Base-by-base conservation (phyloP, 2,797 vertebrate genomes). In the Enteromius mattozi region DNA sequence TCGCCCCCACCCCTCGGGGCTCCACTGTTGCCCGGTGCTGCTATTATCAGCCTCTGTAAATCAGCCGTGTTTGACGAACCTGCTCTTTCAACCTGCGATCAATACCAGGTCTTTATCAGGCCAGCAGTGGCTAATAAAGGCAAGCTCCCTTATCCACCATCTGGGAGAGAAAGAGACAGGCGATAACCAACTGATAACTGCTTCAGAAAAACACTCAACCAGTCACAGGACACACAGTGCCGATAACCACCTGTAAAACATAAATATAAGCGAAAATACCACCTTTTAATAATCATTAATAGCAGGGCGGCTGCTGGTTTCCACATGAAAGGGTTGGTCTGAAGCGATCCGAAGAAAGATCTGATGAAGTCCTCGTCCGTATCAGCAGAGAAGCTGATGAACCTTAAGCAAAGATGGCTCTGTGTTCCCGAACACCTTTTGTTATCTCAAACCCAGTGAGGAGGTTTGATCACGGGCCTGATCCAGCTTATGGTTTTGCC, bases 21-120 rank as follows among this genome's bases (percentile, higher is more conserved):
- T 94, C 89, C 91, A 94, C 90, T 87, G 91, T 95, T 94, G 93
- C 94, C 92, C 89, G 42, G 92, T 76, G 86, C 92, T 92, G 90
- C 90, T 91, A 94, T 95, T 95, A 95, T 95, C 95, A 94, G 92
- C 87, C 91, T 92, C 93, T 94, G 94, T 95, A 95, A 95, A 95
- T 95, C 95, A 95, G 93, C 91, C 92, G 86, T 96, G 95, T 95
- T 96, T 94, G 95, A 95, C 94, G 92, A 95, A 95, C 92, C 94
- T 95, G 95, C 94, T 95, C 94, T 95, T 95, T 95, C 94, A 94
- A 94, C 95, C 95, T 92, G 91, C 92, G 94, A 96, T 95, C 95
- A 95, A 96, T 95, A 95, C 92, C 90, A 92, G 93, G 90, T 94
- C 95, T 93, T 95, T 96, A 95, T 95, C 95, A 92, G 94, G 92